Conservation (phyloP, 2,113 vertebrate genomes). For the Mobula birostris region DNA sequence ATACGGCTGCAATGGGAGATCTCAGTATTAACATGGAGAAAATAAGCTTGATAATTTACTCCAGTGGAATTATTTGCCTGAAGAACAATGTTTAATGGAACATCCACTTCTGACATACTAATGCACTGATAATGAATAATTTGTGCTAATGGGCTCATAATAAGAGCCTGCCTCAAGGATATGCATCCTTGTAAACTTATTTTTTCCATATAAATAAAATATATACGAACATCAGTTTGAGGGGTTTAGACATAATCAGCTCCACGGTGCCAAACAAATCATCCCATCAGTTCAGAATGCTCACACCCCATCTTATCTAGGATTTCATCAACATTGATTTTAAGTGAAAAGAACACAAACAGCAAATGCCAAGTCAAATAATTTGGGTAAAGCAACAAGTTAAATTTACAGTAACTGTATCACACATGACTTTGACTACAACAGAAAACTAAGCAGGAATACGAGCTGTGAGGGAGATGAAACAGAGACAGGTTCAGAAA, state of each 20-base stretch:
- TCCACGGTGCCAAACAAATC: not conserved
- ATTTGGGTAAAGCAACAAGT: not conserved
- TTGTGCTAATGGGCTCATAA: not conserved
- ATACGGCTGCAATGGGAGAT: not conserved
- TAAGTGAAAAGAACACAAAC: not conserved
- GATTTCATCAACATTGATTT: not conserved
- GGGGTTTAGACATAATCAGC: slow-evolving; percentile 7
- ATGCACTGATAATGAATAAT: slow-evolving; percentile 34
- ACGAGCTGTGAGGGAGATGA: no score
- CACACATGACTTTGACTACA: no score
- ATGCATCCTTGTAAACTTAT: not conserved
- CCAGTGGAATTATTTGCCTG: not conserved
- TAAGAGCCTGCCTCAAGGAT: slow-evolving; percentile 14
- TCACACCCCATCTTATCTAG: not conserved
- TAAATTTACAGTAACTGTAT: not conserved
- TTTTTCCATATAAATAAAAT: slow-evolving; percentile 26
- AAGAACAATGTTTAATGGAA: slow-evolving; percentile 27
- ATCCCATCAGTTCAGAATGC: not conserved
- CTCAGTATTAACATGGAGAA: no score
- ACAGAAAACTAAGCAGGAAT: no score
- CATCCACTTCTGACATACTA: slow-evolving; percentile 15
- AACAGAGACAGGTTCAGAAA: no score
- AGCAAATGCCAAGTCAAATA: not conserved
- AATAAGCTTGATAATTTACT: slow-evolving; percentile 3
- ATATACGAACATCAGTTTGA: not conserved